Evolutionary conservation across 37 sponge, comb jelly and placozoan genomes (phyloP), one percentile per base, ranked within the genome.

Genomic region (Axinella damicornis): DNA sequence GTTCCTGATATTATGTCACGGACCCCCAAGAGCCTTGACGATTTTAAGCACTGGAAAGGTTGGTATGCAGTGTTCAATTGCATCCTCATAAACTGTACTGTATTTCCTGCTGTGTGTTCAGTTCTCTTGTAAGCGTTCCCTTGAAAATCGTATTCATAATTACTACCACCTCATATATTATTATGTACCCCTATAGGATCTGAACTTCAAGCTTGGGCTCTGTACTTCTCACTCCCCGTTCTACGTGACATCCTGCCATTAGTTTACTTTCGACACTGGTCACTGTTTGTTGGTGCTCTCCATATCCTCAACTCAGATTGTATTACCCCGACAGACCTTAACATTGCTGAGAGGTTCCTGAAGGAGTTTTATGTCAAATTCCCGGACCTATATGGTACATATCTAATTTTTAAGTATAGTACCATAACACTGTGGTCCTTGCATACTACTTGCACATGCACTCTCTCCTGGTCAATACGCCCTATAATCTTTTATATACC

Each of bases 381-480:
- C 39, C 55, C 67, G 14, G 54, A 67, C 18, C n/a, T 78, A 27
- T 78, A 78, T 78, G 79, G 79, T 66, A 53, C n/a, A n/a, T n/a
- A 18, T 5, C 5, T 24, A 16, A 16, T 20, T 16, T 18, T n/a
- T n/a, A n/a, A n/a, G n/a, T n/a, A n/a, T n/a, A n/a, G n/a, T n/a
- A n/a, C n/a, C n/a, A n/a, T n/a, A n/a, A n/a, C n/a, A n/a, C n/a
- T n/a, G n/a, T n/a, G n/a, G n/a, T n/a, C n/a, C n/a, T n/a, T n/a
- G n/a, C 2, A 12, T 12, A 12, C 4, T 12, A 4, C 9, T 12
- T 12, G 4, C 6, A 46, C 9, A 4, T 4, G 4, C 4, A 4
- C 4, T 46, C 6, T 9, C 9, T n/a, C n/a, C n/a, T n/a, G n/a
- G 9, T 4, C 9, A 46, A 4, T 46, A 12, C 9, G 9, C 9